Evolutionary conservation across 1,140 invertebrate genomes (phyloP), one percentile per base, ranked within the genome.

Genomic region (Zaprionus tsacasi): DNA sequence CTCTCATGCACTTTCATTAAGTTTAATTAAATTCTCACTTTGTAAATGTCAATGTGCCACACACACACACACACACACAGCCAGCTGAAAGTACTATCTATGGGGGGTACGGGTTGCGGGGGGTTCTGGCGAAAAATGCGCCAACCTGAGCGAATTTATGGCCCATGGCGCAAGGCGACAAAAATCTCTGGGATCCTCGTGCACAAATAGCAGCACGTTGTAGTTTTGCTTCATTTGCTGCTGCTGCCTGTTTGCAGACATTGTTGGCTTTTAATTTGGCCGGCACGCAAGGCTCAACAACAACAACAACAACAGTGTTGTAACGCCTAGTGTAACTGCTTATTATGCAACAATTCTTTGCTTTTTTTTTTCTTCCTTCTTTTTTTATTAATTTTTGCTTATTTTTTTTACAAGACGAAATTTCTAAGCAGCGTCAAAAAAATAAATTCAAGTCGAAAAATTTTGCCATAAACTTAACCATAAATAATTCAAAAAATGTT

Each of bases 11-110:
- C 83, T 87, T 87, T 88, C 83, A 87, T 87, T 87, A 87, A 87
- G 59, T 88, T 87, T 87, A 87, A 87, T 87, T 87, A 87, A 87
- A 87, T 87, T 87, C 83, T 87, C 83, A 88, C 83, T 88, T 87
- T 88, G 83, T 87, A 87, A 87, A 87, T 87, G 83, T 87, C 83
- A 87, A 88, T 88, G 83, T 71, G 70, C 60, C 52, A 67, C 61
- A 70, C 11, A 76, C 68, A 71, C n/a, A n/a, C 69, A 87, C 71
- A 77, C 54, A 78, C 63, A 72, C 57, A 60, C 48, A 30, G 25
- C 65, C 54, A 43, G 35, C 12, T 15, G 38, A 40, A 40, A 13
- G 10, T 79, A 70, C 76, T 70, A 77, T 88, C 70, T 86, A 69
- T 70, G 58, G 35, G 50, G 61, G 58, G 21, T 21, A 21, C 21